Evolutionary conservation across 2,888 invertebrate species (phyloP).

Genomic region (Athrips mouffetella): DNA sequence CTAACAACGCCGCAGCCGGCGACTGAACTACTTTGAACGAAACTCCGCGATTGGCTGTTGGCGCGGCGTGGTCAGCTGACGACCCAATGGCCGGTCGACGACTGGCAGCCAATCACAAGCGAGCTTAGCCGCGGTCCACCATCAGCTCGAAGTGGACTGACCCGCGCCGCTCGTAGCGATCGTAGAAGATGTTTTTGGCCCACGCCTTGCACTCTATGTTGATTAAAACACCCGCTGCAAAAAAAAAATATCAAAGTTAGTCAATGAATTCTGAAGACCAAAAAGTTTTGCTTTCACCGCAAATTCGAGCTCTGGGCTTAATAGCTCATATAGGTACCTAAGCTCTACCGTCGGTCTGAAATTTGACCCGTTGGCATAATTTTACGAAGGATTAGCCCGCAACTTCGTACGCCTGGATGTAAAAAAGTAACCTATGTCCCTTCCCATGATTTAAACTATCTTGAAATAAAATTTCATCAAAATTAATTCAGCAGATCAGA

Average conservation of each 20-base stretch:
- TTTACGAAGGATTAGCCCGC: no score
- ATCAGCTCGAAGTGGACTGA: constrained; percentile 97
- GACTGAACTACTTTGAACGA: neutral
- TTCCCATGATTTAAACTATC: no score
- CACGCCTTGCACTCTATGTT: constrained; percentile 96
- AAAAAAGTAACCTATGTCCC: no score
- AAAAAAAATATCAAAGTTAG: neutral
- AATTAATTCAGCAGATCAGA: no score
- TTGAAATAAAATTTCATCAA: no score
- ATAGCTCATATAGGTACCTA: no score
- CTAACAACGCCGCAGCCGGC: constrained; percentile 7
- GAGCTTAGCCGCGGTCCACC: constrained; percentile 82
- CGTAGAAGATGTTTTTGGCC: constrained; percentile 92
- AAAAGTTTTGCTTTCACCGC: no score
- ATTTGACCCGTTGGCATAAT: no score
- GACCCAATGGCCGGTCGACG: constrained; percentile 18
- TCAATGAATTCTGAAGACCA: neutral
- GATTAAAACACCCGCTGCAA: constrained; percentile 89
- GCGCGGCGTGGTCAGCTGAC: constrained; percentile 17
- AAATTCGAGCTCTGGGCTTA: no score
- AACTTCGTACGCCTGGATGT: no score
- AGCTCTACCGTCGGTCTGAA: no score
- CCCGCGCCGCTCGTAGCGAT: constrained; percentile 92
- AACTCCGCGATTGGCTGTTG: constrained; percentile 8
- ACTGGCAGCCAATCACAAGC: constrained; percentile 23